Evolutionary conservation across 2,888 invertebrate species (phyloP).

Genomic region (Alentia gelatinosa): DNA sequence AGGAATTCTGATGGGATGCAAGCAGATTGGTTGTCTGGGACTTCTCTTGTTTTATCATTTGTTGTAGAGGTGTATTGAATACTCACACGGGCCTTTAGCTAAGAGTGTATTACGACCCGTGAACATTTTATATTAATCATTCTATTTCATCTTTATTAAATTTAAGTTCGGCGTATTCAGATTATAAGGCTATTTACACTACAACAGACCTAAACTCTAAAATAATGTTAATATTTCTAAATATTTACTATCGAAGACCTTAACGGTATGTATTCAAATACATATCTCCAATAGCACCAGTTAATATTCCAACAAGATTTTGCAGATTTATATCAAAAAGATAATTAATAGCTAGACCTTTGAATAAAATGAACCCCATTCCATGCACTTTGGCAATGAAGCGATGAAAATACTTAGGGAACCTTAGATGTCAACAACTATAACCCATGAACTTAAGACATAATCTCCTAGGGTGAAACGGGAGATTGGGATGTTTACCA

Average conservation of each 20-base stretch:
- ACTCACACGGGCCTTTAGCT: neutral
- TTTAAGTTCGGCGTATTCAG: too few relatives aligned
- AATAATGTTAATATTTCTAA: neutral
- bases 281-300: conserved; percentile 37
- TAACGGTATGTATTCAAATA: conserved; percentile 4
- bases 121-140: too few relatives aligned
- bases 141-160: too few relatives aligned
- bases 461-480: neutral
- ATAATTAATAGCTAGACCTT: neutral
- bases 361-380: neutral
- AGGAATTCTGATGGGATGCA: too few relatives aligned
- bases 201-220: neutral
- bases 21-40: too few relatives aligned
- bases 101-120: neutral
- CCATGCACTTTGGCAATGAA: neutral
- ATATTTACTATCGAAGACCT: conserved; percentile 31
- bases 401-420: neutral
- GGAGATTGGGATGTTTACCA: neutral
- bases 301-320: conserved; percentile 20
- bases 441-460: neutral
- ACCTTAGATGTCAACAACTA: neutral
- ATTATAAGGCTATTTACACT: neutral
- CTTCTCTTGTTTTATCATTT: too few relatives aligned
- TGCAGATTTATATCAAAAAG: neutral
- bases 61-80: too few relatives aligned